Conservation (phyloP, 2,113 vertebrate species). For the Salvelinus alpinus region DNA sequence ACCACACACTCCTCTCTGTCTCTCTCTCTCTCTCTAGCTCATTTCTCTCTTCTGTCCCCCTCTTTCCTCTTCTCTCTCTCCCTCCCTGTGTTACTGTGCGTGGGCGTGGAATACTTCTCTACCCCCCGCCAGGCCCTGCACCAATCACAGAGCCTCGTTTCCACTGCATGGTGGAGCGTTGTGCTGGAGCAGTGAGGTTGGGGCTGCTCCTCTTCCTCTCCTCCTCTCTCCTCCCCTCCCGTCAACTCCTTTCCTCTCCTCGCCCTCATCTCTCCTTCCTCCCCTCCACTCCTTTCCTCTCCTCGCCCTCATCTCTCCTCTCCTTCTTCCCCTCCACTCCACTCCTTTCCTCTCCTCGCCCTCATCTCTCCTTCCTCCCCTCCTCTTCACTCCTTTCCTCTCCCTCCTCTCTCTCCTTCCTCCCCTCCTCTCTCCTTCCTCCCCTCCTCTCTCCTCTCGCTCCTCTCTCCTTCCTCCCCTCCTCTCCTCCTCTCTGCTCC, state of each 20-base stretch:
- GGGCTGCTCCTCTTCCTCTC: not conserved
- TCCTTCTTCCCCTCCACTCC: too few species aligned
- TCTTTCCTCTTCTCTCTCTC: not conserved
- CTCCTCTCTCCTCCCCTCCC: not conserved
- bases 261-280: not conserved
- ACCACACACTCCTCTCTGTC: not conserved
- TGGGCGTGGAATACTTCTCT: conserved; percentile 6
- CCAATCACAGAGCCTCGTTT: conserved; percentile 28
- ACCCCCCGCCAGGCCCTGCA: conserved; percentile 45
- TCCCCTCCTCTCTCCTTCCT: too few species aligned
- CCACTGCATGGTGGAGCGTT: not conserved
- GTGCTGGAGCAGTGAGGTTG: not conserved
- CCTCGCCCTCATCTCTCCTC: not conserved
- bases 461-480: too few species aligned
- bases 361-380: too few species aligned
- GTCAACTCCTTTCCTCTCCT: not conserved
- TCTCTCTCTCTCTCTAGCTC: not conserved
- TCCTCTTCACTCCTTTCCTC: too few species aligned
- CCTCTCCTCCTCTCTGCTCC: fast-evolving
- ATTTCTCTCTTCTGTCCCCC: not conserved
- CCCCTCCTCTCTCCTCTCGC: too few species aligned
- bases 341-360: too few species aligned
- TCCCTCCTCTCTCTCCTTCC: too few species aligned
- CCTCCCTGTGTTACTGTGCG: conserved; percentile 15
- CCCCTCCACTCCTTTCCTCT: too few species aligned